Base-by-base conservation (phyloP, 2,888 invertebrate genomes). In the Lasioglossum leucozonium region DNA sequence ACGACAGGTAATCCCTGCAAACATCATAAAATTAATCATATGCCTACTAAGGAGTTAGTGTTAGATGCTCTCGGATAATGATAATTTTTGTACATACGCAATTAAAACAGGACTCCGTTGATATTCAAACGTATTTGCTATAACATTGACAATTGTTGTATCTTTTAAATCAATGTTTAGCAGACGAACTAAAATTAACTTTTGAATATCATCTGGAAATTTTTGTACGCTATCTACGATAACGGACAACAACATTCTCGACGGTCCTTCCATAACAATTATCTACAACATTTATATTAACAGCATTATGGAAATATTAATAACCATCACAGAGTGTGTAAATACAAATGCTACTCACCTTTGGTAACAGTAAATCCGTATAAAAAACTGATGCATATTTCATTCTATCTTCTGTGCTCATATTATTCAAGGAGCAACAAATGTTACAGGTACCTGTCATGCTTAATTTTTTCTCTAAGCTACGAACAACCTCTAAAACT, bases 181-280 rank as follows among this genome's bases (percentile, higher is more conserved):
- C 11, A 92, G 77, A 10, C 93, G 93, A 67, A 91, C 79, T 37
- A 91, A 92, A 77, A 94, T 87, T 2, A 91, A 90, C 72, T 92
- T 92, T 44, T 86, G 86, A 0, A 94, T 77, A 77, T 94, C 94
- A 10, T 94, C 92, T 2, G 94, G 92, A 90, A 92, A 94, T 72
- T 90, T 92, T 44, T 89, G 74, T 26, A 90, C 82, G 18, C 91
- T 88, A 74, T 92, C 91, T 26, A 71, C 80, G 11, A 94, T 79
- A 34, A 79, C 85, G 4, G 91, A 88, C 75, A 71, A 82, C 51
- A 94, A 85, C 40, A 90, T 79, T 81, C 92, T 90, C 3, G 93
- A 91, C 0, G 91, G 90, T 73, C 90, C 87, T 26, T 92, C 87
- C 22, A 91, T 58, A 67, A 88, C 77, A 34, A 89, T 89, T 72